These are phyloP conservation scores for Scyliorhinus canicula DNA, from an alignment of 2,797 vertebrate genomes.

Conservation along the genomic window DNA sequence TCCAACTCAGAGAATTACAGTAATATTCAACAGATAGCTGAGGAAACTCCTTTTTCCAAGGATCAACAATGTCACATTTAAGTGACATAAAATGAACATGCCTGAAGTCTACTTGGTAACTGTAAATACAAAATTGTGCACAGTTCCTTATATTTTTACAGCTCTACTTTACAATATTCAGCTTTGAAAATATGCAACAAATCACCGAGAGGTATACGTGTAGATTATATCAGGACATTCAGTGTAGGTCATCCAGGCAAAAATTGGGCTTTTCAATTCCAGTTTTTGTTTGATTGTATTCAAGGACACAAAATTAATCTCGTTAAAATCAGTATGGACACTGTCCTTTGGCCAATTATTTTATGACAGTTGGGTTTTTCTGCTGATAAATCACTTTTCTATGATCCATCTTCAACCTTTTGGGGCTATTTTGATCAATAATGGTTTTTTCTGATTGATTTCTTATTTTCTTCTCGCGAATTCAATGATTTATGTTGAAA, in stretches of 20 bases:
- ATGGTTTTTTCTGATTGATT: not conserved
- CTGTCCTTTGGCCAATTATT: not conserved
- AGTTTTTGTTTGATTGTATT: not conserved
- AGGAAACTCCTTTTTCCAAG: not conserved
- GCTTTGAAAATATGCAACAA: not conserved
- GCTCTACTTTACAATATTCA: not conserved
- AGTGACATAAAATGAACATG: not conserved
- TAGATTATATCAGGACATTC: not conserved
- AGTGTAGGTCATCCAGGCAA: not conserved
- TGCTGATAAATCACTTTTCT: not conserved
- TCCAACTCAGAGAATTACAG: not conserved
- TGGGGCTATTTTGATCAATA: not conserved
- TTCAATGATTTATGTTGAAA: not conserved
- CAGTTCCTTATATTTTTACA: not conserved
- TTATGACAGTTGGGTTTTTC: not conserved
- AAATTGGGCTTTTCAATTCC: not conserved
- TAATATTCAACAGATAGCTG: not conserved
- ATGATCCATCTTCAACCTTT: not conserved
- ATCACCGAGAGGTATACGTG: not conserved
- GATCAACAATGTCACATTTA: not conserved
- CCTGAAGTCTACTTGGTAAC: not conserved
- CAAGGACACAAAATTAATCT: not conserved
- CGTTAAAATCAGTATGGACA: not conserved
- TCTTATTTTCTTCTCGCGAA: not conserved
- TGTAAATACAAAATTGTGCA: not conserved